phyloP scores from a whole-genome alignment of 2,797 vertebrate species.

The Chaetodon trifasciatus region DNA sequence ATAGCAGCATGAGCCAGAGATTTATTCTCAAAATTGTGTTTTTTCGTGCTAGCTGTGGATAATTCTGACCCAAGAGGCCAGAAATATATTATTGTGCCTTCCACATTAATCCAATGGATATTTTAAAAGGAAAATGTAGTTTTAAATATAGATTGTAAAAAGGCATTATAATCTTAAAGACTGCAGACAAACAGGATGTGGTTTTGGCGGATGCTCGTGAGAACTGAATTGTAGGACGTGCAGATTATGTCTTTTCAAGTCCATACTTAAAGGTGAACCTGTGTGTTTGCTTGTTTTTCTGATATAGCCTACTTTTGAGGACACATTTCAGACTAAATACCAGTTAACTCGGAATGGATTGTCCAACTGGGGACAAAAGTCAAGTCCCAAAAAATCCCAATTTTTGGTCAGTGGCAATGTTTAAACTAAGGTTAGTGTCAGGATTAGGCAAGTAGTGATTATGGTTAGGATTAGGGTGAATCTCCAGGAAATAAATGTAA shows the following conservation, averaged over 20 bases:
- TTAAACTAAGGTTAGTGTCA: no score
- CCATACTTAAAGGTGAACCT: constrained; percentile 2
- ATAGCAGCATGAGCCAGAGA: neutral
- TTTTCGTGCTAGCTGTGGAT: neutral
- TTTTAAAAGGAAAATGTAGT: neutral
- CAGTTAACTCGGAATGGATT: no score
- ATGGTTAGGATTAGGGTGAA: no score
- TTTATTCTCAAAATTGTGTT: neutral
- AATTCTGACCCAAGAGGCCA: neutral
- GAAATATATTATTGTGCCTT: neutral
- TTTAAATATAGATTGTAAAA: neutral
- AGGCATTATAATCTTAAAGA: neutral
- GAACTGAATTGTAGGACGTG: constrained; percentile 1
- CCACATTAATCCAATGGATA: neutral
- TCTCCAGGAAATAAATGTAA: no score
- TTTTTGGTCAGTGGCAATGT: no score
- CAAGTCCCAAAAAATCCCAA: no score
- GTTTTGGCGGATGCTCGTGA: neutral
- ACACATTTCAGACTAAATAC: no score
- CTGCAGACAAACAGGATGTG: constrained; percentile 1
- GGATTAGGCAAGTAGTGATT: no score
- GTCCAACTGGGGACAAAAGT: no score
- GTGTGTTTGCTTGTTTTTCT: constrained; percentile 5
- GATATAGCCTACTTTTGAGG: no score
- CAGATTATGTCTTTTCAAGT: constrained; percentile 18